phyloP scores from a whole-genome alignment of 2,113 vertebrate genomes.

The Dasyurus viverrinus region DNA sequence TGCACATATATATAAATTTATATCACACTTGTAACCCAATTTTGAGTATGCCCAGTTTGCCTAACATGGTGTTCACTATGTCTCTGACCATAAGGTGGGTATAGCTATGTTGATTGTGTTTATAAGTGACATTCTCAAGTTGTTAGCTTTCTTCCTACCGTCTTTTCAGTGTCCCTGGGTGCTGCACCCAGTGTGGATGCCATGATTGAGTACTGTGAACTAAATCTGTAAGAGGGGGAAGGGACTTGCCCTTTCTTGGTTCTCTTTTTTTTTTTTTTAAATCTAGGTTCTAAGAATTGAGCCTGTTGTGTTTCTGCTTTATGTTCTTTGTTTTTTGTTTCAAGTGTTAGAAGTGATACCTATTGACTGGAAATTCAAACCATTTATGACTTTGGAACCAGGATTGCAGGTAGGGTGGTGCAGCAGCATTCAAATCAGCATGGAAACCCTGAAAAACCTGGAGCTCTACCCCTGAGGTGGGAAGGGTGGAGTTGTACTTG shows the following conservation, averaged over 20 bases:
- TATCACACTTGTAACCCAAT: too few relatives aligned
- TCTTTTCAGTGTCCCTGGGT: neutral
- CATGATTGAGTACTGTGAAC: neutral
- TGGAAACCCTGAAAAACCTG: neutral
- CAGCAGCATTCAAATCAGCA: neutral
- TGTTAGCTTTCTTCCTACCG: neutral
- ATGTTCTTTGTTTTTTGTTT: neutral
- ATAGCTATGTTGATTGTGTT: too few relatives aligned
- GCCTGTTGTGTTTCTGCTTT: neutral
- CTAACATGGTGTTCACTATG: too few relatives aligned
- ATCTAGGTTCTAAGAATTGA: slow-evolving; percentile 10
- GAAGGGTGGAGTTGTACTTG: too few relatives aligned
- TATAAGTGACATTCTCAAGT: too few relatives aligned
- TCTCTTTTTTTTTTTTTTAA: neutral
- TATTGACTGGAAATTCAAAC: neutral
- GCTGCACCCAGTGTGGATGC: neutral
- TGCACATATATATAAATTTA: too few relatives aligned
- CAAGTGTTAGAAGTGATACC: neutral
- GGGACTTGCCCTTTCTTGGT: neutral
- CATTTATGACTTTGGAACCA: neutral
- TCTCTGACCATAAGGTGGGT: too few relatives aligned
- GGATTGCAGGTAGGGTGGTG: neutral
- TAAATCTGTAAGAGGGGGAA: neutral
- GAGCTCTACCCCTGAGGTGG: too few relatives aligned
- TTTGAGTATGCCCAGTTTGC: too few relatives aligned